Percentiles rank a stretch among this genome's conserved stretches.
Conservation (phyloP, 2,797 vertebrate species). For the Pseudomugil tenellus region DNA sequence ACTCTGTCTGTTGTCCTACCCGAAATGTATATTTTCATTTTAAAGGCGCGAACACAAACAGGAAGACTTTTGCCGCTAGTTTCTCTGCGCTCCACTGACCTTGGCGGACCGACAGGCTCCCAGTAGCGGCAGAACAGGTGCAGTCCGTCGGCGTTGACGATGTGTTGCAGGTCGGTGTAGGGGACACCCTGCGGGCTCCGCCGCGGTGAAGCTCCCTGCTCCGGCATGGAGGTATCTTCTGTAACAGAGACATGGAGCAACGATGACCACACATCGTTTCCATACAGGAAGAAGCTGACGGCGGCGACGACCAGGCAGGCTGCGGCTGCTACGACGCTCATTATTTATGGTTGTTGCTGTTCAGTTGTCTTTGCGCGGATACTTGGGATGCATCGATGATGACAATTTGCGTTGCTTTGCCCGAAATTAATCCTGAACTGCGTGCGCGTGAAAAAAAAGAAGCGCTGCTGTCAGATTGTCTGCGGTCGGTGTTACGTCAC, state of each 20-base stretch:
- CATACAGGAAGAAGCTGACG: conserved; percentile 69
- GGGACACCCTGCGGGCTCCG: conserved; percentile 88
- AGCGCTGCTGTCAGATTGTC: conserved; percentile 19
- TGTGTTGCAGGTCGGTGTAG: conserved; percentile 87
- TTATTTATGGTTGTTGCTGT: conserved; percentile 16
- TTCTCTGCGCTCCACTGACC: conserved; percentile 80
- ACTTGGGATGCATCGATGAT: not conserved
- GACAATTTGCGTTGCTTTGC: not conserved
- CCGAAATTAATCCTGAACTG: conserved; percentile 14
- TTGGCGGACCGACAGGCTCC: conserved; percentile 86
- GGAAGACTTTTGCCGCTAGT: not conserved
- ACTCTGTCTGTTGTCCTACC: not conserved
- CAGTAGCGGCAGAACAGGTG: conserved; percentile 96
- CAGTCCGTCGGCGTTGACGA: conserved; percentile 92
- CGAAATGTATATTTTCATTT: not conserved
- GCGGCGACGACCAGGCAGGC: conserved; percentile 74
- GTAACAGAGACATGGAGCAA: conserved; percentile 70
- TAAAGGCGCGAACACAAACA: not conserved
- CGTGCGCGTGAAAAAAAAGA: not conserved
- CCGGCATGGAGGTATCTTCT: conserved; percentile 87
- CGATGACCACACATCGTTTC: conserved; percentile 65
- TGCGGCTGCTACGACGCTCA: conserved; percentile 61
- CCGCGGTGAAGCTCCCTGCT: conserved; percentile 85
- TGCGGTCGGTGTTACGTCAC: conserved; percentile 60
- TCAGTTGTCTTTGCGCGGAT: not conserved